Base-by-base conservation (phyloP, 2,888 invertebrate genomes). In the Helobdella robusta region DNA sequence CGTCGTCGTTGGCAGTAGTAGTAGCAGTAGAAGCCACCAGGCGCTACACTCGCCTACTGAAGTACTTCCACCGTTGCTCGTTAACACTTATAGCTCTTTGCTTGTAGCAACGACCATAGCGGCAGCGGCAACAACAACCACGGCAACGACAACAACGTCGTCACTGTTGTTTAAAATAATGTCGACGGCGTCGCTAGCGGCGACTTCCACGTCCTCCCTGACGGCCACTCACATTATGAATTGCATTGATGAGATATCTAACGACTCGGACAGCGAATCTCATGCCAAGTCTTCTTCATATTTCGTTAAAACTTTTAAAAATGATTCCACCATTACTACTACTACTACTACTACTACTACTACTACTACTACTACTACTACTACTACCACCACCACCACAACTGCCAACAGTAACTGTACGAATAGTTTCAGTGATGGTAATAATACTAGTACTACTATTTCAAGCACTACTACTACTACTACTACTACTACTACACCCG, bases 201-300 rank as follows among this genome's bases (percentile, higher is more conserved):
- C n/a, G n/a, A n/a, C n/a, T 71, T 71, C 72, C 68, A 65, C 69
- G 61, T 67, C 36, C 3, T 44, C 44, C 52, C 20, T 30, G 62
- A 25, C 44, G 50, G 32, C 46, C 28, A 8, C 4, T 35, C 6
- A n/a, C 20, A 5, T 40, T 11, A 25, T 5, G 28, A 58, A 32
- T 8, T 18, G 15, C 25, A 6, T 18, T 5, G 59, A 4, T 28
- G 8, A 5, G 20, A 35, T 18, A 11, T 11, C 30, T 25, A 20
- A 46, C 50, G 6, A 3, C 3, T 4, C 46, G 20, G 35, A 48
- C 48, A 35, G 25, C 60, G 46, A n/a, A n/a, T n/a, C n/a, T n/a
- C n/a, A n/a, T n/a, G n/a, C n/a, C n/a, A n/a, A n/a, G n/a, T n/a
- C n/a, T n/a, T n/a, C n/a, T n/a, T n/a, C n/a, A n/a, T n/a, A n/a